A percentile compares a stretch with the other conserved stretches of the same genome.
Conservation (phyloP, 2,113 vertebrate species). For the Nothoprocta perdicaria region DNA sequence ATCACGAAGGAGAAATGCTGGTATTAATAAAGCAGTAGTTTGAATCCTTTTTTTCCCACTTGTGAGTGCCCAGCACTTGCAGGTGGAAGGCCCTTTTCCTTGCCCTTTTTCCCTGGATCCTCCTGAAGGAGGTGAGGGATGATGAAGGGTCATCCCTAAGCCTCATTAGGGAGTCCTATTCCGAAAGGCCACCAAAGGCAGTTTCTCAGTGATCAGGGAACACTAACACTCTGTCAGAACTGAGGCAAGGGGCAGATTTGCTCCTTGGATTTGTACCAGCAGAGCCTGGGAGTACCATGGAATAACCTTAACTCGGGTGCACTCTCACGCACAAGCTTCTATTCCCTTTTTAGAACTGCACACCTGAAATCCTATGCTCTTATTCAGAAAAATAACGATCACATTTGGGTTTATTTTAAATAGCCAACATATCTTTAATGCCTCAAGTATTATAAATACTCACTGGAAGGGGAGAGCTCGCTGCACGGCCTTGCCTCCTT, state of each 20-base stretch:
- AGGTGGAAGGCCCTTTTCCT: neutral
- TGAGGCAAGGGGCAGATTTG: neutral
- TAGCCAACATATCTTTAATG: neutral
- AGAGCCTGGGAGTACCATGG: rapidly evolving
- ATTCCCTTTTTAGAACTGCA: neutral
- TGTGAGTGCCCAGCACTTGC: neutral
- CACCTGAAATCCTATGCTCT: neutral
- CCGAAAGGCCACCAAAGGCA: neutral
- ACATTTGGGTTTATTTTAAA: neutral
- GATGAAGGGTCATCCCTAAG: too few relatives aligned
- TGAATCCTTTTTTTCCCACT: neutral
- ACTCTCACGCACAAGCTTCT: too few relatives aligned
- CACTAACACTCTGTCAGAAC: rapidly evolving
- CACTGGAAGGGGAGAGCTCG: neutral
- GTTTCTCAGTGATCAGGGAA: neutral
- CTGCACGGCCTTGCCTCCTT: neutral
- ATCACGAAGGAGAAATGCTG: neutral
- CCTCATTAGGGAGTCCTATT: neutral
- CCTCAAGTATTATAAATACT: neutral
- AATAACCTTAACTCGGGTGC: neutral
- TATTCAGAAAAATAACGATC: neutral
- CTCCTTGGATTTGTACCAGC: neutral
- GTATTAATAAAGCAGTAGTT: neutral
- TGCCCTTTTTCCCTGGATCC: too few relatives aligned
- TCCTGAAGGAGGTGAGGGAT: neutral